Percentiles rank a stretch among this genome's conserved stretches.
Conservation (phyloP, 2,888 invertebrate genomes). For the Theretra japonica region DNA sequence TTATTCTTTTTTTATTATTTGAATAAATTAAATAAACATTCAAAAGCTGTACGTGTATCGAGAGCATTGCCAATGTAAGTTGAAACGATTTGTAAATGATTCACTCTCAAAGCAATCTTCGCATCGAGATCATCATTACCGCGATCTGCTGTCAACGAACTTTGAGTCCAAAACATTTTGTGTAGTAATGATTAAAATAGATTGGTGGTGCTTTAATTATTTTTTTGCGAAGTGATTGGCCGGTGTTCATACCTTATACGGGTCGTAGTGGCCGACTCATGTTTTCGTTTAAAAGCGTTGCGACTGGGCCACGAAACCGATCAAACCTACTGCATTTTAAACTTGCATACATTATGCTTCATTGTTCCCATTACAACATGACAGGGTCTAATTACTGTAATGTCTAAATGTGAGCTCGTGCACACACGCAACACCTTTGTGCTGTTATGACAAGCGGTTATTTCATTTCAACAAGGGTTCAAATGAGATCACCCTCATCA, state of each 20-base stretch:
- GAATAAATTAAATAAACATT: too few relatives aligned
- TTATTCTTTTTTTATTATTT: too few relatives aligned
- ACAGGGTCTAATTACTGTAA: constrained; percentile 76
- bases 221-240: constrained; percentile 16
- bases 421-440: constrained; percentile 60
- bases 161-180: constrained; percentile 4
- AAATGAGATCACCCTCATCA: neutral
- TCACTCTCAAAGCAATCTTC: neutral
- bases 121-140: neutral
- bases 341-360: constrained; percentile 67
- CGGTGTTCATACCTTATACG: constrained; percentile 7
- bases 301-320: constrained; percentile 57
- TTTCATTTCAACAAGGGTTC: neutral
- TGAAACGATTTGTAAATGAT: neutral
- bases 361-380: constrained; percentile 77
- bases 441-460: constrained; percentile 15
- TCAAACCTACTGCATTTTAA: constrained; percentile 64
- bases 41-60: neutral
- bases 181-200: constrained; percentile 17
- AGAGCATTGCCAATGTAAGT: neutral
- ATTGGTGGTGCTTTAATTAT: constrained; percentile 25
- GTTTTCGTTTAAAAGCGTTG: constrained; percentile 11
- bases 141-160: constrained; percentile 18
- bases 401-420: constrained; percentile 57
- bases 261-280: neutral